Percentiles rank a stretch among this genome's conserved stretches.
These are phyloP conservation scores for Latheticus oryzae DNA, from an alignment of 2,888 invertebrate species.

Conservation along the genomic window DNA sequence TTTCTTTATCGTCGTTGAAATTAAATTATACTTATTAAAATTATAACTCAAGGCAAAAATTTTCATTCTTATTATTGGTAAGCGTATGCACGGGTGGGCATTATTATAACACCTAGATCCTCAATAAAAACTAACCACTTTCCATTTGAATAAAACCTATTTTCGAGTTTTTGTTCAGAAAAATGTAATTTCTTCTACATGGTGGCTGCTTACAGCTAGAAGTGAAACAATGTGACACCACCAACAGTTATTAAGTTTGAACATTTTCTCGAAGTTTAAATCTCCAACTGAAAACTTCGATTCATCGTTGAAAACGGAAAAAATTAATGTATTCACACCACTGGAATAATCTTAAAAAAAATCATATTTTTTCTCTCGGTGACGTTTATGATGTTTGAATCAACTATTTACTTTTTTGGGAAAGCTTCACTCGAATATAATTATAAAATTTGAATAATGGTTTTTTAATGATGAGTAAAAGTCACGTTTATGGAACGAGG, in stretches of 20 bases:
- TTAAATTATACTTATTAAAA: conserved; percentile 31
- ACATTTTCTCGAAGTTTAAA: conserved; percentile 17
- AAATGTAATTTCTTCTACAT: conserved; percentile 28
- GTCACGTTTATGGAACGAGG: conserved; percentile 35
- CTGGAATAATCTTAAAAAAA: conserved; percentile 25
- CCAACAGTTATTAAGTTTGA: conserved; percentile 19
- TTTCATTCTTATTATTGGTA: conserved; percentile 24
- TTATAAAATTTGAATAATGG: conserved; percentile 46
- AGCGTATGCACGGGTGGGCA: too few relatives aligned
- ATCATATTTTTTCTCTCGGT: conserved; percentile 33
- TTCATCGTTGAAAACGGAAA: conserved; percentile 12
- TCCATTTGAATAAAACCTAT: too few relatives aligned
- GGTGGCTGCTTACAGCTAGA: conserved; percentile 13
- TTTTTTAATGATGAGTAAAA: conserved; percentile 47
- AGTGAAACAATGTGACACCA: conserved; percentile 21
- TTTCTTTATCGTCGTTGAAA: conserved; percentile 25
- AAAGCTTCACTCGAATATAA: conserved; percentile 27
- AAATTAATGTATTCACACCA: conserved; percentile 31
- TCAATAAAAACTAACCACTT: too few relatives aligned
- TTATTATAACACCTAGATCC: conserved; percentile 14
- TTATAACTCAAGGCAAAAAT: conserved; percentile 22
- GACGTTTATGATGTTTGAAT: conserved; percentile 28
- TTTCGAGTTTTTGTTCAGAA: conserved; percentile 19
- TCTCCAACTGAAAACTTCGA: conserved; percentile 26
- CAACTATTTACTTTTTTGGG: conserved; percentile 31